Conservation (phyloP, 2,113 vertebrate genomes). For the Sclerurus mexicanus region DNA sequence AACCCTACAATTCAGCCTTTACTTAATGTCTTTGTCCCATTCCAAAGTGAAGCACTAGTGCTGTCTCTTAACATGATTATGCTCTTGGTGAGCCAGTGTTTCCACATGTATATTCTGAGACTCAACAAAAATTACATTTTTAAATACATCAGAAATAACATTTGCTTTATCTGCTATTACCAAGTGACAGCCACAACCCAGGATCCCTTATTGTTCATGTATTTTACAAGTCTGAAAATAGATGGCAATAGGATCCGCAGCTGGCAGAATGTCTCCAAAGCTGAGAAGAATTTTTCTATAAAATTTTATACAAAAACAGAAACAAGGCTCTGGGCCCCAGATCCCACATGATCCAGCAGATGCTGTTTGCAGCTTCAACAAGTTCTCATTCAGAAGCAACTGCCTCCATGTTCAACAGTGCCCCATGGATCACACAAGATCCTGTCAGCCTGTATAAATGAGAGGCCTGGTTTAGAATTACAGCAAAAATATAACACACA, state of each 20-base stretch:
- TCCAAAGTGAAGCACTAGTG: background rate
- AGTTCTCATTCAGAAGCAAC: slow-evolving; percentile 57
- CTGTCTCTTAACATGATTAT: background rate
- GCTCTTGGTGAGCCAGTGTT: background rate
- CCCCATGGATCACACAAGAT: slow-evolving; percentile 41
- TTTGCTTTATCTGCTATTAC: slow-evolving; percentile 3
- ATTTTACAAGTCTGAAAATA: background rate
- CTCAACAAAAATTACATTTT: background rate
- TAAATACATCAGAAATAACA: background rate
- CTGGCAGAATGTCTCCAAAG: slow-evolving; percentile 19
- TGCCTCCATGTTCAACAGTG: slow-evolving; percentile 38
- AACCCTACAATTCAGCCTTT: background rate
- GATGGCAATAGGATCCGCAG: background rate
- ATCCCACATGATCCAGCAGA: slow-evolving; percentile 52
- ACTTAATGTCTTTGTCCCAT: background rate
- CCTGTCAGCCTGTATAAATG: slow-evolving; percentile 50
- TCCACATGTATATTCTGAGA: background rate
- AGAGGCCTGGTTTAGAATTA: slow-evolving; percentile 54
- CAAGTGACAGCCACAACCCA: background rate
- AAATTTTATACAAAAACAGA: slow-evolving; percentile 33
- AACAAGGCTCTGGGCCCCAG: background rate
- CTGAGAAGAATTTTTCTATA: slow-evolving; percentile 15
- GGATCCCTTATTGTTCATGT: background rate
- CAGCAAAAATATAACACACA: background rate
- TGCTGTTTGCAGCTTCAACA: slow-evolving; percentile 52